Evolutionary conservation across 2,888 invertebrate species (phyloP), one percentile per base, ranked within the genome.

Genomic region (Conops quadrifasciatus): DNA sequence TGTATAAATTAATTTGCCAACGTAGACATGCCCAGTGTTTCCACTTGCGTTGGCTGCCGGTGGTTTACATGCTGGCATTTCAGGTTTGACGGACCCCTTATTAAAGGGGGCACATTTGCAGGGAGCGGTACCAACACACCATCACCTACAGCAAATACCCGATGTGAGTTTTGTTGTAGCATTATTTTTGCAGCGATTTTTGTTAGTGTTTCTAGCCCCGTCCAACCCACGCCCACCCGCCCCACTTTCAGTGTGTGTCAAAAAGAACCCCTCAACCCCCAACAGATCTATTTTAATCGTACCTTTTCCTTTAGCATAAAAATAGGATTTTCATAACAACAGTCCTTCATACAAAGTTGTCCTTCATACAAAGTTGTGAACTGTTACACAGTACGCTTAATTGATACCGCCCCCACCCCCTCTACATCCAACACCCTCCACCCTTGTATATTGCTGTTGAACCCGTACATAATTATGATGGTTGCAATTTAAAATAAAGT

Each of bases 1-100:
- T 58, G 21, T 59, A 21, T 30, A n/a, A 26, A 58, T n/a, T 71
- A 56, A 67, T 68, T 71, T 71, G 63, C 64, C 71, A 71, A 75
- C 53, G 71, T 83, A 85, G 86, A 84, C 86, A 81, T 86, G 86
- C 80, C 85, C 86, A 83, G 84, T 86, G 80, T 86, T 86, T 85
- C 86, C 86, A 84, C 84, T 86, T 80, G 85, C 86, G 78, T 82
- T 86, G 82, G 85, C 86, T 81, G 76, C 82, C 79, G 86, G 86
- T 83, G 86, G 86, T 81, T 84, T 86, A 80, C 86, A 86, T 81
- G 85, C 85, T 82, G 86, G 86, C 81, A 82, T 86, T 79, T 86
- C 86, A 80, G 86, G 86, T 83, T 82, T 86, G 80, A 80, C 85
- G 83, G 86, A 86, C 84, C 86, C 86, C 81, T 83, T 86, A 79